phyloP scores from a whole-genome alignment of 1,140 invertebrate genomes.

The Pseudoatta argentina region DNA sequence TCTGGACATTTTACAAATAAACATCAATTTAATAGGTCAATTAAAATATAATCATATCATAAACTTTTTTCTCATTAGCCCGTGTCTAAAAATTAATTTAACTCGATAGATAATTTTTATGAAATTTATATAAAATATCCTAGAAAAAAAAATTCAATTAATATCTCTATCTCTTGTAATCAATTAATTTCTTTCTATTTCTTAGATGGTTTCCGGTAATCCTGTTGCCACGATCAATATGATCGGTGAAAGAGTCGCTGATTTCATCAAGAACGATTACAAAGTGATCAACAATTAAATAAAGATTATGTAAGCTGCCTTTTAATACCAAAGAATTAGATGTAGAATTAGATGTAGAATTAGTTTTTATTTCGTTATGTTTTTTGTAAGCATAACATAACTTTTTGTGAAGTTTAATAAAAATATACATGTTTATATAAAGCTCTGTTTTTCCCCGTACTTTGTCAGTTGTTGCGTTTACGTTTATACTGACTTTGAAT shows the following conservation, averaged over 20 bases:
- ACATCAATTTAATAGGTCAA: not conserved
- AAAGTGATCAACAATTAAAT: not conserved
- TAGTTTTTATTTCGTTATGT: not conserved
- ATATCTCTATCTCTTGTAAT: not conserved
- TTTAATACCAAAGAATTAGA: not conserved
- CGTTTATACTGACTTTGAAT: not conserved
- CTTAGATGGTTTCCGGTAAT: slow-evolving; percentile 84
- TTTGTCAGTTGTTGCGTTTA: not conserved
- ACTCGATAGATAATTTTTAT: slow-evolving; percentile 4
- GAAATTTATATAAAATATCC: not conserved
- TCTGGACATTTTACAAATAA: not conserved
- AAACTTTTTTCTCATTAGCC: slow-evolving; percentile 4
- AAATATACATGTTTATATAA: not conserved
- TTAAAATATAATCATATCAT: slow-evolving; percentile 2
- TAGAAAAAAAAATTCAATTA: not conserved
- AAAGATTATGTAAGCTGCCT: not conserved
- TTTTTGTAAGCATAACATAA: too few species aligned
- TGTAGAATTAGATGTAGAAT: not conserved
- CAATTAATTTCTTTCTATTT: not conserved
- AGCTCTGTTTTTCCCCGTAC: not conserved
- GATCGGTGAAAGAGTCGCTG: slow-evolving; percentile 88
- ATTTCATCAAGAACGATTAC: slow-evolving; percentile 86
- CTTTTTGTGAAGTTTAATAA: slow-evolving; percentile 15
- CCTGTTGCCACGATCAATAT: slow-evolving; percentile 86
- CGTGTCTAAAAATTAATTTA: not conserved